These are phyloP conservation scores for Choloepus didactylus DNA, from an alignment of 2,797 vertebrate species.

Conservation along the genomic window DNA sequence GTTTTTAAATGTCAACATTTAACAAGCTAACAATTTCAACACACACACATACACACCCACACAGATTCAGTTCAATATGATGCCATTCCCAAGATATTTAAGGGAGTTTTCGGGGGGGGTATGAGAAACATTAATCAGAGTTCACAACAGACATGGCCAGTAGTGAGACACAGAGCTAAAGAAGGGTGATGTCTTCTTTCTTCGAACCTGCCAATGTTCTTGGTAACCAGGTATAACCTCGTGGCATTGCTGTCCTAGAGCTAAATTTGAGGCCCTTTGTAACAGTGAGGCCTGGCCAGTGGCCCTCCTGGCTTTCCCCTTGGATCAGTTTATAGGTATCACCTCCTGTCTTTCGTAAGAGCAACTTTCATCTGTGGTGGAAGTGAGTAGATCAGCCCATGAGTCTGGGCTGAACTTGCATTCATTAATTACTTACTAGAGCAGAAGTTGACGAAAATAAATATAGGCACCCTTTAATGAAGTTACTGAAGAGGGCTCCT, in stretches of 20 bases:
- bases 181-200: neutral
- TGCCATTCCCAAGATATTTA: neutral
- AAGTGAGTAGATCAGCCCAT: neutral
- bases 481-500: neutral
- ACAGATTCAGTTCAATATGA: neutral
- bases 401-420: neutral
- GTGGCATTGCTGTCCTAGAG: neutral
- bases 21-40: conserved; percentile 11
- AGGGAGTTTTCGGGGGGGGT: neutral
- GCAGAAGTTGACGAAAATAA: neutral
- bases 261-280: neutral
- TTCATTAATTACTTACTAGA: neutral
- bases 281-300: neutral
- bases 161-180: neutral
- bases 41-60: neutral
- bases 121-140: conserved; percentile 11
- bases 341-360: neutral
- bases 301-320: neutral
- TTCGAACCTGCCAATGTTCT: neutral
- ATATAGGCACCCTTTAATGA: neutral
- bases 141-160: neutral
- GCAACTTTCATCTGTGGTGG: neutral
- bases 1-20: conserved; percentile 48
- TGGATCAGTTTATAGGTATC: neutral
- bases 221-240: neutral